phyloP scores from a whole-genome alignment of 2,113 vertebrate species.

The Bos indicus region DNA sequence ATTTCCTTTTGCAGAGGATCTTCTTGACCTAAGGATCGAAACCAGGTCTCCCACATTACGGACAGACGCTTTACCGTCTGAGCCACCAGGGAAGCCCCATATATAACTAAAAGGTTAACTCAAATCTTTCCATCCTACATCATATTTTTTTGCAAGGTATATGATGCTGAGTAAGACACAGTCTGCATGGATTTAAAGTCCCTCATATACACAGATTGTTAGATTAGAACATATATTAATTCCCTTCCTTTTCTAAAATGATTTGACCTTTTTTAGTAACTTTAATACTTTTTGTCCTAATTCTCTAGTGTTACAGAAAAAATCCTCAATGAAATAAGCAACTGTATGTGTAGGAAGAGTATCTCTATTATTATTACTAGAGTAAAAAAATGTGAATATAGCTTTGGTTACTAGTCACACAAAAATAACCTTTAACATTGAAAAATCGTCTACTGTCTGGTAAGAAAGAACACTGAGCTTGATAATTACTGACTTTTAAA shows the following conservation, averaged over 20 bases:
- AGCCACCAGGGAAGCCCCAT: neutral
- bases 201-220: neutral
- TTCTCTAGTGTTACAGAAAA: neutral
- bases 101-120: neutral
- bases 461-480: neutral
- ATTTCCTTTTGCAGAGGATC: neutral
- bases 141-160: neutral
- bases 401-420: neutral
- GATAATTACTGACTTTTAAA: neutral
- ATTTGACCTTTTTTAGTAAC: neutral
- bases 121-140: neutral
- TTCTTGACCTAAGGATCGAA: neutral
- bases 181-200: neutral
- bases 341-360: neutral
- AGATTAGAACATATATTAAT: neutral
- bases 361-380: neutral
- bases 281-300: neutral
- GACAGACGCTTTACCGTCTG: neutral
- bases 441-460: neutral
- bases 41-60: rapidly evolving
- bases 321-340: neutral
- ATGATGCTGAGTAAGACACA: neutral
- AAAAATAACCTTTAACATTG: neutral
- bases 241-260: neutral
- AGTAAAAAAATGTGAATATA: neutral